These are phyloP conservation scores for Dipodomys stephensi DNA, from an alignment of 2,113 vertebrate species.

Conservation along the genomic window DNA sequence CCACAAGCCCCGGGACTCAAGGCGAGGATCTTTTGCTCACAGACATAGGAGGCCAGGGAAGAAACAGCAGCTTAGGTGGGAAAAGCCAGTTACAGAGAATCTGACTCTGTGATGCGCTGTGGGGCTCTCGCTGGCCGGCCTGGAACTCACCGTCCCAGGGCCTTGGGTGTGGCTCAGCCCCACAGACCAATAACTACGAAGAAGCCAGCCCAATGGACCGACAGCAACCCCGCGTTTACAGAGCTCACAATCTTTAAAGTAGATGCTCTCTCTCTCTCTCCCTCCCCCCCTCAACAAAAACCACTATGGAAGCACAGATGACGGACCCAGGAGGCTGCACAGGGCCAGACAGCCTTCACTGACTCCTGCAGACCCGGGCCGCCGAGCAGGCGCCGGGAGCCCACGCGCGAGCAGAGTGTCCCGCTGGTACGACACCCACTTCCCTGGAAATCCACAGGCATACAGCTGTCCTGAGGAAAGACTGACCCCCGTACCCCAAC, in stretches of 20 bases:
- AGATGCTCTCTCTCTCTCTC: too few relatives aligned
- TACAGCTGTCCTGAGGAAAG: accelerated
- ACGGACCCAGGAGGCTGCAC: not conserved
- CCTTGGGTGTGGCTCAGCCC: not conserved
- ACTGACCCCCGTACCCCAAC: too few relatives aligned
- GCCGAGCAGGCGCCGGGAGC: not conserved
- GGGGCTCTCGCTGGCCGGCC: too few relatives aligned
- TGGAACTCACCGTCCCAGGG: not conserved
- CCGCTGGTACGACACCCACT: not conserved
- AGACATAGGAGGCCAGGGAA: not conserved
- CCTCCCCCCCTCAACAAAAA: not conserved
- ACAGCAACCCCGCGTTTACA: not conserved
- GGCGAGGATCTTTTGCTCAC: too few relatives aligned
- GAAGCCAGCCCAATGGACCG: not conserved
- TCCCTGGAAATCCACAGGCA: not conserved
- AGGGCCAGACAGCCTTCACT: not conserved
- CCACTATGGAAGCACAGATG: accelerated
- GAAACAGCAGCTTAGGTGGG: not conserved
- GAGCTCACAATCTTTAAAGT: not conserved
- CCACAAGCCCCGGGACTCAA: not conserved
- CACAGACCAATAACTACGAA: not conserved
- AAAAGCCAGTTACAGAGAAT: not conserved
- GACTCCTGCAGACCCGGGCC: not conserved
- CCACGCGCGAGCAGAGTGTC: accelerated
- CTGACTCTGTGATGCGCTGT: too few relatives aligned